Evolutionary conservation across 2,888 invertebrate genomes (phyloP), one percentile per base, ranked within the genome.

Genomic region (Agrilus mali): DNA sequence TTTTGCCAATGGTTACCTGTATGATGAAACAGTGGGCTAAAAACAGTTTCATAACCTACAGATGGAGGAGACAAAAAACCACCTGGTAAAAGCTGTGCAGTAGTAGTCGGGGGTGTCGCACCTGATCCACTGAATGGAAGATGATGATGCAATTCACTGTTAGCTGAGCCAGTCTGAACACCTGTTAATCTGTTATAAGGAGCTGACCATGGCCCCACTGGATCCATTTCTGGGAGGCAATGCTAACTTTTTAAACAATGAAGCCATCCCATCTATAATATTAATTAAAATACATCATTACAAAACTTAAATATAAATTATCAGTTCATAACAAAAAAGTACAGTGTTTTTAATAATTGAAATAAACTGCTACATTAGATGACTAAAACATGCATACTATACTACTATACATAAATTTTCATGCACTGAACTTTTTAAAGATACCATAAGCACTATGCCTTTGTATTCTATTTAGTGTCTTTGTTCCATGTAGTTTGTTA

Each of bases 171-270:
- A 57, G 81, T 73, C 64, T 80, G 79, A 54, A 80, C 78, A 57
- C 78, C 76, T 54, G 82, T 76, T 67, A 87, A 72, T 60, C 87
- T 82, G 72, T 86, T 86, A 75, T 87, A 87, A 57, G 85, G 81
- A 65, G 80, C 80, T 65, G 81, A 79, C 88, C 88, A 88, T 73
- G 87, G 86, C 72, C 85, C 86, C 68, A 84, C 85, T 66, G 87
- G 87, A 81, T 88, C 88, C 87, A 88, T 88, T 54, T 50, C 54
- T 55, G 48, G 45, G 45, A 39, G 40, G 38, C 46, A 47, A 49
- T 41, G 41, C 36, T 47, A 45, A 50, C 55, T 56, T 50, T 38
- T 42, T 45, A 49, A 50, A 50, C 57, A 51, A 56, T 57, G 55
- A 58, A 57, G 60, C 65, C 66, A 66, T 66, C 61, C 65, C 65